These are phyloP conservation scores for Gymnodraco acuticeps DNA, from an alignment of 2,797 vertebrate genomes.

Conservation along the genomic window DNA sequence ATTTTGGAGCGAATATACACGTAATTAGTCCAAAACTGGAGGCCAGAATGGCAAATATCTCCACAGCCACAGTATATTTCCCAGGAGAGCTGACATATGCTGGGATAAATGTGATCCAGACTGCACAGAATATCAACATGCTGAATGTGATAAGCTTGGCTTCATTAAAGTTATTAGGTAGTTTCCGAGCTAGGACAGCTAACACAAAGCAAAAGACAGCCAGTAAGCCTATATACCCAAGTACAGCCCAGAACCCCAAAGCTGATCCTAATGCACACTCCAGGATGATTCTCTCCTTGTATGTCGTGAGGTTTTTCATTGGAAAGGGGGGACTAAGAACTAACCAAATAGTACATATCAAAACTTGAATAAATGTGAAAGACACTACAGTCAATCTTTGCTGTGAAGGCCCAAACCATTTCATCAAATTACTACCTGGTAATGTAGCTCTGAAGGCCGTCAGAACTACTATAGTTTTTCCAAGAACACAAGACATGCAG, in stretches of 20 bases:
- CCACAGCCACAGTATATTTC: slow-evolving; percentile 79
- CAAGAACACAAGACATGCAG: slow-evolving; percentile 74
- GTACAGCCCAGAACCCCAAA: no score
- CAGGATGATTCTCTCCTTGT: no score
- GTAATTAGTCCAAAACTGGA: no score
- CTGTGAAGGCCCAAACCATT: slow-evolving; percentile 78
- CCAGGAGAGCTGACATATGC: slow-evolving; percentile 75
- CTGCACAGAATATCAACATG: no score
- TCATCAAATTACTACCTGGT: slow-evolving; percentile 75
- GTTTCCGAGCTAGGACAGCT: no score
- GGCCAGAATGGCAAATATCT: slow-evolving; percentile 64
- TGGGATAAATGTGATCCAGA: no score
- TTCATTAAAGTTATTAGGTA: no score
- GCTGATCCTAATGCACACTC: no score
- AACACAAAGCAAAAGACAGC: no score
- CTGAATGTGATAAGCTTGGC: no score
- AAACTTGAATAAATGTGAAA: slow-evolving; percentile 75
- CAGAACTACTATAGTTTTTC: slow-evolving; percentile 78
- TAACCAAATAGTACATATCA: slow-evolving; percentile 77
- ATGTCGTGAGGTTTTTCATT: no score
- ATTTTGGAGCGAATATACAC: slow-evolving; percentile 47
- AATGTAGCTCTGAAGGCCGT: slow-evolving; percentile 77
- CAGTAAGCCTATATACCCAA: no score
- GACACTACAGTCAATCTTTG: slow-evolving; percentile 74
- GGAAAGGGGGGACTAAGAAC: background rate